phyloP scores from a whole-genome alignment of 2,113 vertebrate species.

The Melanerpes formicivorus region DNA sequence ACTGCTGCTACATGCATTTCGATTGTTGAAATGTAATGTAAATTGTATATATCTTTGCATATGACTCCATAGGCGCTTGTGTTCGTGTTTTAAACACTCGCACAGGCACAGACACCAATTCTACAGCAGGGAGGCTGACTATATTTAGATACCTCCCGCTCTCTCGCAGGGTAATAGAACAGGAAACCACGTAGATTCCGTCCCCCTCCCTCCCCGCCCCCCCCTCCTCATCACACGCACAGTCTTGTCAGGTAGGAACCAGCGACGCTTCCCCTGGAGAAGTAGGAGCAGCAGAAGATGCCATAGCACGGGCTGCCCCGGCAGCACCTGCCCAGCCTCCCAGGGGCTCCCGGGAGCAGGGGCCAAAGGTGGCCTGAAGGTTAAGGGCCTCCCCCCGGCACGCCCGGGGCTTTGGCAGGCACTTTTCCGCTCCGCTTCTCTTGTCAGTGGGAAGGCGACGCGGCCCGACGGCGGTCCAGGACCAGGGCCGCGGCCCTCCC shows the following conservation, averaged over 20 bases:
- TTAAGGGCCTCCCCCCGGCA: conserved; percentile 38
- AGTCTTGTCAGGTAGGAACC: background rate
- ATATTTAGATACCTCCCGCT: conserved; percentile 1
- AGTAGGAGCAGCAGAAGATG: background rate
- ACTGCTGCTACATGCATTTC: background rate
- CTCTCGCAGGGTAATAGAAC: background rate
- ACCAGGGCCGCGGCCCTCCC: background rate
- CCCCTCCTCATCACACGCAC: fast-evolving
- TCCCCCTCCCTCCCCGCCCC: too few relatives aligned
- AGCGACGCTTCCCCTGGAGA: background rate
- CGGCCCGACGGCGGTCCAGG: background rate
- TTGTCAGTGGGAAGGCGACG: background rate
- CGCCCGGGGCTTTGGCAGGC: background rate
- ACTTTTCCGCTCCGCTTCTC: conserved; percentile 10
- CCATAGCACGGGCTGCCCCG: background rate
- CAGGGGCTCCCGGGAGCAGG: background rate
- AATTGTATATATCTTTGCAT: conserved; percentile 44
- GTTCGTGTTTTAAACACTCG: background rate
- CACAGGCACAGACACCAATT: background rate
- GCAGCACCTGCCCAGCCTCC: conserved; percentile 38
- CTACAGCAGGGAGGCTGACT: background rate
- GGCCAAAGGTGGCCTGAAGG: conserved; percentile 53
- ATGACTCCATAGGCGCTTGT: conserved; percentile 11
- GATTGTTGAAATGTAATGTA: conserved; percentile 28
- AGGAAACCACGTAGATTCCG: background rate